A percentile compares a stretch with the other conserved stretches of the same genome.
These are phyloP conservation scores for Himantopus leucocephalus DNA, from an alignment of 2,113 vertebrate species.

Conservation along the genomic window DNA sequence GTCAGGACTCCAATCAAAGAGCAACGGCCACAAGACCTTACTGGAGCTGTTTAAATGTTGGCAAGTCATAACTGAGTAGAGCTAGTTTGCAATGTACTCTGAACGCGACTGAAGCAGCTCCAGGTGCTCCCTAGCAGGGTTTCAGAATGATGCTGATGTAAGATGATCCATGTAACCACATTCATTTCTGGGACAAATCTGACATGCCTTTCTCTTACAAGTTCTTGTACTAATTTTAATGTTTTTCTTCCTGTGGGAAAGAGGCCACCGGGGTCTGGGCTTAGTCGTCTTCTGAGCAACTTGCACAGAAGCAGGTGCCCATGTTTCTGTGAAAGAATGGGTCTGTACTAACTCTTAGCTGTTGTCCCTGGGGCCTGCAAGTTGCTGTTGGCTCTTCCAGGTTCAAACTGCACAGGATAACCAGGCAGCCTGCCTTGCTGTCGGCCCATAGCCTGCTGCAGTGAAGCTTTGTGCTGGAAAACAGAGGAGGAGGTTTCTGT, in stretches of 20 bases:
- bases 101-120: background rate
- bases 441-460: background rate
- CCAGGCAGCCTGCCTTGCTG: background rate
- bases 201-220: background rate
- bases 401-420: background rate
- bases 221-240: background rate
- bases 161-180: background rate
- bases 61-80: background rate
- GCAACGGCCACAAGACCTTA: background rate
- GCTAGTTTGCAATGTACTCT: background rate
- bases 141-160: background rate
- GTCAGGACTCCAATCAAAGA: background rate
- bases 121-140: background rate
- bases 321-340: fast-evolving
- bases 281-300: background rate
- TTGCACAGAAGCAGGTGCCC: background rate
- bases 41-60: background rate
- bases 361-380: background rate
- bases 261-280: background rate
- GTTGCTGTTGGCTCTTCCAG: background rate
- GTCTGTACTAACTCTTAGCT: background rate
- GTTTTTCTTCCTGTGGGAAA: background rate
- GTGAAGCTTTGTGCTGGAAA: background rate
- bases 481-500: background rate
- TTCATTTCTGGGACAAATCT: background rate